Conservation (phyloP, 2,113 vertebrate genomes). For the Eulemur rufifrons region DNA sequence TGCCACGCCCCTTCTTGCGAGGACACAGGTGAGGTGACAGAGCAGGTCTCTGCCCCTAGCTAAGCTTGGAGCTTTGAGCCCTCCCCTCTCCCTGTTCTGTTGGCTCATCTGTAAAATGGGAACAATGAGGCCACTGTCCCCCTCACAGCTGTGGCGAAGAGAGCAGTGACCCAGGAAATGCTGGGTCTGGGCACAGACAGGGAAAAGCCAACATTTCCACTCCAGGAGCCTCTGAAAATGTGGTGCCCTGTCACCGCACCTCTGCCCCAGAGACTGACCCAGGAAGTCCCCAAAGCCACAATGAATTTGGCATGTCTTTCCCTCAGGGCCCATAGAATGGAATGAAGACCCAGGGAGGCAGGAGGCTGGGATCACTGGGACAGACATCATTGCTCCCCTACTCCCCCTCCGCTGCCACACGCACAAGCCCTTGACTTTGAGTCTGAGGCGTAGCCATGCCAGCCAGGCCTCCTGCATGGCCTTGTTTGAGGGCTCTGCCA, state of each 20-base stretch:
- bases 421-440: not conserved
- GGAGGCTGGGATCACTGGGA: not conserved
- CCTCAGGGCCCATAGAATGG: not conserved
- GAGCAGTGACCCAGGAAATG: not conserved
- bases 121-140: not conserved
- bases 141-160: not conserved
- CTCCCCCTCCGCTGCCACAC: not conserved
- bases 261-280: not conserved
- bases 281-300: not conserved
- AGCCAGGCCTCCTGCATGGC: not conserved
- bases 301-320: not conserved
- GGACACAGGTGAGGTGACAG: not conserved
- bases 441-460: not conserved
- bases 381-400: too few relatives aligned
- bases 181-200: not conserved
- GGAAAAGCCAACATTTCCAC: not conserved
- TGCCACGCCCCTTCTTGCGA: not conserved
- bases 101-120: not conserved
- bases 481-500: not conserved
- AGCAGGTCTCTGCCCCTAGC: not conserved
- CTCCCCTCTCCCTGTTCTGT: not conserved
- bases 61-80: not conserved
- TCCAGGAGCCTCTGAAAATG: not conserved
- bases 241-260: not conserved
- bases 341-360: not conserved